Base-by-base conservation (phyloP, 1,140 invertebrate species). In the Drosophila athabasca region DNA sequence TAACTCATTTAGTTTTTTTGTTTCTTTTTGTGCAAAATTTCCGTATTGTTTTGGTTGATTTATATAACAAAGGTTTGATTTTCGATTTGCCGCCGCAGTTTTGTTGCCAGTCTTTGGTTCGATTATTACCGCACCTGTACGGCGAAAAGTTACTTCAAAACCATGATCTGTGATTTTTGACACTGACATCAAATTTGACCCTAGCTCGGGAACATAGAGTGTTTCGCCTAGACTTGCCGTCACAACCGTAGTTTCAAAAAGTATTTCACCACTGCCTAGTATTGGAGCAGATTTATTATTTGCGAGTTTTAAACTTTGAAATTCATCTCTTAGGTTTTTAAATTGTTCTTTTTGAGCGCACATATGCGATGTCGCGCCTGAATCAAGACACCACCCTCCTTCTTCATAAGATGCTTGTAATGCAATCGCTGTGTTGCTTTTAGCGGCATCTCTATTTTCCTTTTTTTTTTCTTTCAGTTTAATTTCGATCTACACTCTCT, bases 301-400 rank as follows among this genome's bases (percentile, higher is more conserved):
- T 24, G 29, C 29, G 13, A 52, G 31, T 52, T 52, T 52, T 19
- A 52, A 31, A 26, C 17, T 52, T 11, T 31, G 50, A 15, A 26
- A 52, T 52, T 52, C 50, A 52, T 9, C 2, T n/a, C 35, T 52
- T 9, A 52, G 22, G 13, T 51, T 19, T 50, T 6, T 9, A 51
- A 73, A 73, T 67, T 45, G 54, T 17, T 67, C n/a, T 9, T 50
- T 48, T 13, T 43, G 3, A 13, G 51, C 54, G 41, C 57, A 67
- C 70, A 71, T 71, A 19, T 71, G 68, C 17, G 55, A 65, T 15
- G 61, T 52, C 8, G 68, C 61, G 9, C 61, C 50, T 11, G 61
- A 71, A 71, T 60, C 61, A 2, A 60, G 43, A 35, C 68, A 64
- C 61, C 61, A 65, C 31, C 48, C 26, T 52, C 50, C 50, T 52